These are phyloP conservation scores for Epistrophe grossulariae DNA, from an alignment of 2,888 invertebrate genomes.

Conservation along the genomic window DNA sequence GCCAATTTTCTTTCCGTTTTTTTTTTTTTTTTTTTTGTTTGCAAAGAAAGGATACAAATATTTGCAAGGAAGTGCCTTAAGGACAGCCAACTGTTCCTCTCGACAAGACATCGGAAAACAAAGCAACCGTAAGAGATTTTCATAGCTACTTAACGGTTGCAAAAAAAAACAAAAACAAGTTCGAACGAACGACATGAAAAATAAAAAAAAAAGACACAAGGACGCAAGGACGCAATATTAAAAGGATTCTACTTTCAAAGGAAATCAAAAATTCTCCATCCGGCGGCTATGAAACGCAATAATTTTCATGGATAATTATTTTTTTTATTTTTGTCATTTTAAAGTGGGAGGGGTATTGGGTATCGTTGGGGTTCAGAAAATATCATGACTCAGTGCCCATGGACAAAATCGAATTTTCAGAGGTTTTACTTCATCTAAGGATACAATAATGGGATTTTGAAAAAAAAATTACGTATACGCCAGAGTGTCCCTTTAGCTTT, in stretches of 20 bases:
- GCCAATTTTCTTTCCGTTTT: constrained; percentile 45
- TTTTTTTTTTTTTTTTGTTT: neutral
- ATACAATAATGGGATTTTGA: neutral
- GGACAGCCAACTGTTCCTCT: constrained; percentile 41
- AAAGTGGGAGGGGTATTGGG: constrained; percentile 2
- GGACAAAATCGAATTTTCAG: neutral
- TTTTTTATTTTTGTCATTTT: constrained; percentile 13
- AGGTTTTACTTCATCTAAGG: neutral
- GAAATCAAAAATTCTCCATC: constrained; percentile 70
- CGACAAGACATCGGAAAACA: constrained; percentile 18
- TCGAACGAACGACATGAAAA: constrained; percentile 29
- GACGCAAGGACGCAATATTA: constrained; percentile 20
- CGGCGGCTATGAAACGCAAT: constrained; percentile 67
- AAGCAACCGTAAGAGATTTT: constrained; percentile 54
- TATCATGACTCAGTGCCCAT: constrained; percentile 38
- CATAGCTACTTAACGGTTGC: constrained; percentile 57
- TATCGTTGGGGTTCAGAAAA: constrained; percentile 3
- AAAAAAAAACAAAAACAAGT: constrained; percentile 21
- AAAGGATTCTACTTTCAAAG: constrained; percentile 61
- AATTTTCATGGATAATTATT: constrained; percentile 57
- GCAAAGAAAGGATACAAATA: constrained; percentile 21
- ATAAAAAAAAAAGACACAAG: neutral
- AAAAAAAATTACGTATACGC: constrained; percentile 14
- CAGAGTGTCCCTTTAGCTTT: too few species aligned
- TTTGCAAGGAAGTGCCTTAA: constrained; percentile 52